phyloP scores from a whole-genome alignment of 2,113 vertebrate genomes.

The Charadrius vociferus region DNA sequence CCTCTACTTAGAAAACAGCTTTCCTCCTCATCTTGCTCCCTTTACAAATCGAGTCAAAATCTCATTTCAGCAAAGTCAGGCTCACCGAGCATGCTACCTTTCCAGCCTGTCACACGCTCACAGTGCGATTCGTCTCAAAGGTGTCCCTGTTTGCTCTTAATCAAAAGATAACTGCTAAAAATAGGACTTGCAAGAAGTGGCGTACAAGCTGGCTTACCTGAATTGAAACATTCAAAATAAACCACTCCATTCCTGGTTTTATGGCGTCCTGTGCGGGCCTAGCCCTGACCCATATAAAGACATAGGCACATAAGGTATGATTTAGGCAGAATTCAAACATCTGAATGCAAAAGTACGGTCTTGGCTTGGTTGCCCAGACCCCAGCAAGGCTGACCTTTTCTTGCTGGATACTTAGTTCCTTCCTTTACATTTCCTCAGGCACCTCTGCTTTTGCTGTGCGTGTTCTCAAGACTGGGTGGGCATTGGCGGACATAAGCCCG shows the following conservation, averaged over 20 bases:
- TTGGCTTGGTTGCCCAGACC: background rate
- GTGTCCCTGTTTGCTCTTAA: background rate
- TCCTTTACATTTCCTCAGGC: background rate
- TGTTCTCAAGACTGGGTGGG: rapidly evolving
- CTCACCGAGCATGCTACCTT: background rate
- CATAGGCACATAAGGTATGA: background rate
- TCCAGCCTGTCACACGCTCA: background rate
- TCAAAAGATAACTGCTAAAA: background rate
- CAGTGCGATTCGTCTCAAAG: background rate
- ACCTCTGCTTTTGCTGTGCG: background rate
- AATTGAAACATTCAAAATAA: background rate
- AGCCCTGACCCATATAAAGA: background rate
- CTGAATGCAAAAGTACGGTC: background rate
- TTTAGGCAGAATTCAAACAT: background rate
- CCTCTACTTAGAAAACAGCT: background rate
- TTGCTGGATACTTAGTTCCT: background rate
- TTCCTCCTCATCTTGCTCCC: background rate
- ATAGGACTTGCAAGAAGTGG: background rate
- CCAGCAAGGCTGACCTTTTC: background rate
- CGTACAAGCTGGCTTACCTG: background rate
- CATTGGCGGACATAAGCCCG: background rate
- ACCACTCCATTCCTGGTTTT: background rate
- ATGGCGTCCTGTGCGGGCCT: background rate
- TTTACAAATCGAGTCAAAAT: background rate
- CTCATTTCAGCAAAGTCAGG: background rate